phyloP scores from a whole-genome alignment of 2,888 invertebrate species.

The Nomada ruficornis region DNA sequence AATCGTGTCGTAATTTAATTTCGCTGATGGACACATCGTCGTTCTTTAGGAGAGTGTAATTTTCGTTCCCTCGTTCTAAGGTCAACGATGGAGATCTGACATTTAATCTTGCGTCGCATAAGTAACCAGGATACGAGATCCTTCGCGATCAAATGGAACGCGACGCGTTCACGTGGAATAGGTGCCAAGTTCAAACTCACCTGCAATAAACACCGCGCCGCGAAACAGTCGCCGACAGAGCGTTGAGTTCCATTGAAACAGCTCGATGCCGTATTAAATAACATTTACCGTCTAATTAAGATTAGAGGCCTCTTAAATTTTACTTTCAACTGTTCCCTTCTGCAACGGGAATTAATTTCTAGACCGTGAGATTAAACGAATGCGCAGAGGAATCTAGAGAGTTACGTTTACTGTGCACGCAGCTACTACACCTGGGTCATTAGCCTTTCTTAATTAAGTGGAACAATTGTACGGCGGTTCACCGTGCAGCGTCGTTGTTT shows the following conservation, averaged over 20 bases:
- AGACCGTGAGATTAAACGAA: too few relatives aligned
- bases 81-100: constrained; percentile 21
- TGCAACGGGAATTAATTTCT: too few relatives aligned
- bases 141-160: constrained; percentile 43
- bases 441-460: constrained; percentile 23
- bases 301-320: too few relatives aligned
- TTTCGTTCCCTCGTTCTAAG: constrained; percentile 6
- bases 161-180: constrained; percentile 44
- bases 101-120: constrained; percentile 22
- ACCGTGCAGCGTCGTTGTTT: not conserved
- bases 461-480: constrained; percentile 5
- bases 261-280: not conserved
- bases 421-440: not conserved
- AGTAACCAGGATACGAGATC: constrained; percentile 63
- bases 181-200: constrained; percentile 69
- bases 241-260: not conserved
- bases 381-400: too few relatives aligned
- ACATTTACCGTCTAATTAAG: too few relatives aligned
- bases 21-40: not conserved
- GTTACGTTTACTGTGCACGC: not conserved
- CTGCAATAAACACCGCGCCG: constrained; percentile 49
- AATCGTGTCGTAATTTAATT: too few relatives aligned
- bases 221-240: constrained; percentile 31
- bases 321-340: too few relatives aligned
- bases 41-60: not conserved